Base-by-base conservation (phyloP, 2,888 invertebrate species). In the Hyalella azteca region DNA sequence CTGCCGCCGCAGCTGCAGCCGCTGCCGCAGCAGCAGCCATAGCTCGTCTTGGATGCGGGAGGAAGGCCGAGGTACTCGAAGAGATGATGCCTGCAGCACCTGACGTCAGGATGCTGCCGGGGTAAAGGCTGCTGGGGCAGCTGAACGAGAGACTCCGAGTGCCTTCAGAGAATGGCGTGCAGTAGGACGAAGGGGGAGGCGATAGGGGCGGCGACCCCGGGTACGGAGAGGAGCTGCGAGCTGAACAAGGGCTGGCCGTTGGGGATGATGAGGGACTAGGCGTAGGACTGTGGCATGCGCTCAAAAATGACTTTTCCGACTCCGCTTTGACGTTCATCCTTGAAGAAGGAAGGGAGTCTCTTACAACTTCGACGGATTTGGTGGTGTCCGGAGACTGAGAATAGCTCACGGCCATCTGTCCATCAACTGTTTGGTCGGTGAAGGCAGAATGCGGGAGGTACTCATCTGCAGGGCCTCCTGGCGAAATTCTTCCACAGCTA, bases 401-500 rank as follows among this genome's bases (percentile, higher is more conserved):
- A 66, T 66, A 66, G 45, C 45, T 75, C 15, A 75, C 9, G n/a
- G 40, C 11, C 22, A 41, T 36, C 19, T 45, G 40, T 5, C 29
- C 1, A 29, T 41, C 75, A 4, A 40, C 45, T 22, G 75, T 13
- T 9, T n/a, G 40, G 40, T 45, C 45, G 19, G 15, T 29, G 22
- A 45, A 39, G 22, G 45, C 22, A 15, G 45, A 45, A 26, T 75
- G 40, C 0, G 45, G 41, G n/a, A 45, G 36, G 15, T 41, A 75
- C 29, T 75, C 75, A n/a, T 75, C 75, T 2, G 40, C 75, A 41
- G 75, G 75, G 26, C 75, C 75, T 19, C 75, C 75, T 41, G 75
- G 75, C 1, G 75, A 75, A 41, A 75, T 75, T 11, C 75, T n/a
- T 5, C 75, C 75, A 41, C 75, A 75, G n/a, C 75, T 75, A 11